phyloP scores from a whole-genome alignment of 2,797 vertebrate genomes.

The Phrynocephalus guinanensis region DNA sequence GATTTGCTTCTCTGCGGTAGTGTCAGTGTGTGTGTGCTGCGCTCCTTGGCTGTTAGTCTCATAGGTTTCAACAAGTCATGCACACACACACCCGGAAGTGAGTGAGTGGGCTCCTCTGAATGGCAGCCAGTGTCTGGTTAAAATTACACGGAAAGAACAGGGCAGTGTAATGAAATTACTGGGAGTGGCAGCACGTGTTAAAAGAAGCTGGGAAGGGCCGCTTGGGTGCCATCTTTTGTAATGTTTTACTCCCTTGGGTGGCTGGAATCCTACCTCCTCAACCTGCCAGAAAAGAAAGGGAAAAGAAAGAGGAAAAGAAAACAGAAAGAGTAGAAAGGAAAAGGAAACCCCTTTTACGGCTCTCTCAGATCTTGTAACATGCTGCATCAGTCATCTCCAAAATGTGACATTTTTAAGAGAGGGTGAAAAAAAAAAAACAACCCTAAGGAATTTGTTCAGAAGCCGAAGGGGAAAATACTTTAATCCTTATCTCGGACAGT shows the following conservation, averaged over 20 bases:
- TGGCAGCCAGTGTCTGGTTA: slow-evolving; percentile 30
- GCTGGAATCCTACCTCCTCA: slow-evolving; percentile 10
- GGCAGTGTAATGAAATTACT: slow-evolving; percentile 45
- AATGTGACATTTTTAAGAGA: slow-evolving; percentile 12
- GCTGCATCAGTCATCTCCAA: slow-evolving; percentile 31
- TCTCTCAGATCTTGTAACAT: slow-evolving; percentile 21
- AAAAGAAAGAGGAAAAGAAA: background rate
- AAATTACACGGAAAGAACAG: slow-evolving; percentile 22
- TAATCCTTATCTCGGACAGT: slow-evolving; percentile 23
- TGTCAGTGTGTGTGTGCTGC: background rate
- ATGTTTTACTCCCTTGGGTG: slow-evolving; percentile 40
- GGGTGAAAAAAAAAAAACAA: slow-evolving; percentile 1
- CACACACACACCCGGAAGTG: too few relatives aligned
- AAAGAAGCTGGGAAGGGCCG: slow-evolving; percentile 35
- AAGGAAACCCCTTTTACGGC: too few relatives aligned
- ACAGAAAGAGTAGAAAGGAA: background rate
- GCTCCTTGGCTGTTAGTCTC: background rate
- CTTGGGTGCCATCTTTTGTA: slow-evolving; percentile 22
- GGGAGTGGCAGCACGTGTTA: slow-evolving; percentile 23
- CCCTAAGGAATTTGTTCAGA: slow-evolving; percentile 23
- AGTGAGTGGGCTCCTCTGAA: background rate
- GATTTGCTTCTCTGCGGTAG: background rate
- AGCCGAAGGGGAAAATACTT: slow-evolving; percentile 41
- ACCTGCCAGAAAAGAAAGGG: background rate
- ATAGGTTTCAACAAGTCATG: background rate